Conservation (phyloP, 1,140 invertebrate genomes). For the Papilio helenus region DNA sequence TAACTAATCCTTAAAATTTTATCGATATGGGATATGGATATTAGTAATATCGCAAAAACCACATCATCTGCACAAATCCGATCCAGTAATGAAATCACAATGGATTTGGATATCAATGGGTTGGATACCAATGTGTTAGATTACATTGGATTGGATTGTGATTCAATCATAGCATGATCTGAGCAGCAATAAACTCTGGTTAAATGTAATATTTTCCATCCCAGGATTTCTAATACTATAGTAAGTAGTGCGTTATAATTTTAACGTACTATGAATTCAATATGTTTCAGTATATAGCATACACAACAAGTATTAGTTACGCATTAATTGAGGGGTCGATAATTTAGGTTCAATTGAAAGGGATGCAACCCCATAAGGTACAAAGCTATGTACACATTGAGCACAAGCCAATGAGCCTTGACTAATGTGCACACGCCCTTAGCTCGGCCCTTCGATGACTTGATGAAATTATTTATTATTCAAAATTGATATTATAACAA, state of each 20-base stretch:
- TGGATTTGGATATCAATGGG: neutral
- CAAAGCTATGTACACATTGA: conserved; percentile 43
- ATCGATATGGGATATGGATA: too few species aligned
- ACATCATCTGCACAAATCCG: too few species aligned
- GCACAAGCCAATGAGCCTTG: conserved; percentile 55
- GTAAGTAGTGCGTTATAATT: neutral
- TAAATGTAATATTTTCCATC: neutral
- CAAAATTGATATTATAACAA: conserved; percentile 1
- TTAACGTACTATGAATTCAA: neutral
- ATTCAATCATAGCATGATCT: neutral
- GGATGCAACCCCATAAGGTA: conserved; percentile 48
- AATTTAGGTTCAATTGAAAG: conserved; percentile 52
- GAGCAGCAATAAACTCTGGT: neutral
- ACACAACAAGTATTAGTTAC: neutral
- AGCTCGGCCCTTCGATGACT: conserved; percentile 35
- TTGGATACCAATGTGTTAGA: neutral
- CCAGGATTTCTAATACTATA: neutral
- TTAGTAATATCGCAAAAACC: too few species aligned
- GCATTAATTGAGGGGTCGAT: conserved; percentile 36
- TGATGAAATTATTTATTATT: conserved; percentile 9
- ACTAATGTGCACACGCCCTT: conserved; percentile 57
- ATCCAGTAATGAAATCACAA: neutral
- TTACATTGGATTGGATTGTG: neutral
- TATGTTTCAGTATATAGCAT: neutral
- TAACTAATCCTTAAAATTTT: too few species aligned